phyloP scores from a whole-genome alignment of 1,140 invertebrate species.

The Drosophila auraria region DNA sequence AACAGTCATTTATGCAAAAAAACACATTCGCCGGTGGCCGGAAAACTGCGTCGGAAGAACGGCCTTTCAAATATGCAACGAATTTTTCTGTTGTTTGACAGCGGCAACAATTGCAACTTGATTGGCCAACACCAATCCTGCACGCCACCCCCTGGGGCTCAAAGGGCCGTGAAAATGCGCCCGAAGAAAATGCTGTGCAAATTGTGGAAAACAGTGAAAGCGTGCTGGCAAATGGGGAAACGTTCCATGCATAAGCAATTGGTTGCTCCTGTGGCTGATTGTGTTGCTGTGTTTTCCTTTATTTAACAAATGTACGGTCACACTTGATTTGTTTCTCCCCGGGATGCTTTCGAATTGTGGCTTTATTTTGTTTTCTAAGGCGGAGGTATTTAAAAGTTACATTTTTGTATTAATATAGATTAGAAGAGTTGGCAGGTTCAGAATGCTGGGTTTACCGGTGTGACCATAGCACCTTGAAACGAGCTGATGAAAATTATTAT shows the following conservation, averaged over 20 bases:
- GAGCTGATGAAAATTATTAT: too few species aligned
- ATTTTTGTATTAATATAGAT: too few species aligned
- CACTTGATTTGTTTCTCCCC: conserved; percentile 14
- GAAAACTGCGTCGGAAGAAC: conserved; percentile 21
- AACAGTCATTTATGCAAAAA: conserved; percentile 65
- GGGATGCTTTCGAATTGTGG: neutral
- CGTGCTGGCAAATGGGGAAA: conserved; percentile 18
- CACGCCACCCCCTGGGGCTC: neutral
- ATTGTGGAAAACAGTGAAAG: conserved; percentile 10
- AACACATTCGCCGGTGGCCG: conserved; percentile 33
- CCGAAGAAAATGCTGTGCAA: conserved; percentile 22
- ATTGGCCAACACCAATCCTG: conserved; percentile 29
- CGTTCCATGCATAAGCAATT: conserved; percentile 41
- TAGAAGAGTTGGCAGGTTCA: too few species aligned
- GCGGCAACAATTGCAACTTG: conserved; percentile 58
- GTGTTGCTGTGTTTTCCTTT: conserved; percentile 2
- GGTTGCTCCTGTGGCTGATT: conserved; percentile 9
- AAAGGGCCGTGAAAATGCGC: conserved; percentile 25
- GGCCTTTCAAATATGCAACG: conserved; percentile 45
- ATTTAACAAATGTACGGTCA: neutral
- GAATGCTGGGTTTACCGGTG: too few species aligned
- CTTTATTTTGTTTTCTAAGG: too few species aligned
- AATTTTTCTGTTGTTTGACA: conserved; percentile 43
- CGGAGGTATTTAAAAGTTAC: too few species aligned
- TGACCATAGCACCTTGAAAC: too few species aligned